Evolutionary conservation across 2,888 invertebrate genomes (phyloP).

Genomic region (Lypha dubia): DNA sequence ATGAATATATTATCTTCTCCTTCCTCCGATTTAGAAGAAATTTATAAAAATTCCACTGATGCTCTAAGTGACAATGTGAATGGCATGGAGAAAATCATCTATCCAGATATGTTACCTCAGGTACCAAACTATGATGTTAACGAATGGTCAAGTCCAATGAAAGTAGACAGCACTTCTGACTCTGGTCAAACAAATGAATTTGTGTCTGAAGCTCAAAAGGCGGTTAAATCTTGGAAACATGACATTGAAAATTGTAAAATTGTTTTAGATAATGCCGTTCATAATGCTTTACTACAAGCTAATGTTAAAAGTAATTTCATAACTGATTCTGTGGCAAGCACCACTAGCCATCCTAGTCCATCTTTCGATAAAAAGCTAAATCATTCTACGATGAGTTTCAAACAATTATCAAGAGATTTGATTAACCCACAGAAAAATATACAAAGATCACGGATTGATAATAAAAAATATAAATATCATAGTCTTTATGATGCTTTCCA

Average conservation of each 20-base stretch:
- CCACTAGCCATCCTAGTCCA: not conserved
- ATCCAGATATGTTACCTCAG: constrained; percentile 46
- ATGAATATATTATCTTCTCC: constrained; percentile 63
- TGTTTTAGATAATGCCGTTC: constrained; percentile 68
- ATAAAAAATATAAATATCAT: constrained; percentile 33
- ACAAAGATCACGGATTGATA: not conserved
- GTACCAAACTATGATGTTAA: constrained; percentile 43
- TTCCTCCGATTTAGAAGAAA: not conserved
- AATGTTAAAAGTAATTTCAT: constrained; percentile 26
- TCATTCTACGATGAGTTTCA: not conserved
- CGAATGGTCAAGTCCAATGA: constrained; percentile 62
- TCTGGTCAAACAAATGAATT: constrained; percentile 58
- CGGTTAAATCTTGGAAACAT: constrained; percentile 71
- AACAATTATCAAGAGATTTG: not conserved
- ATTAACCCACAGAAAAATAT: not conserved
- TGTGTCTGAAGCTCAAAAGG: constrained; percentile 69
- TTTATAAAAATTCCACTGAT: constrained; percentile 32
- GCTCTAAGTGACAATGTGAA: not conserved
- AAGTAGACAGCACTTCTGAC: constrained; percentile 16
- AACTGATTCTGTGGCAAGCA: not conserved
- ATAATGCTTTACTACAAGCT: constrained; percentile 49
- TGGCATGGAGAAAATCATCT: not conserved
- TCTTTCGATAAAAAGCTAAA: not conserved
- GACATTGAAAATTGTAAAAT: constrained; percentile 73
- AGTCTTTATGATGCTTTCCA: constrained; percentile 43